Base-by-base conservation (phyloP, 2,113 vertebrate species). In the Anseranas semipalmata region DNA sequence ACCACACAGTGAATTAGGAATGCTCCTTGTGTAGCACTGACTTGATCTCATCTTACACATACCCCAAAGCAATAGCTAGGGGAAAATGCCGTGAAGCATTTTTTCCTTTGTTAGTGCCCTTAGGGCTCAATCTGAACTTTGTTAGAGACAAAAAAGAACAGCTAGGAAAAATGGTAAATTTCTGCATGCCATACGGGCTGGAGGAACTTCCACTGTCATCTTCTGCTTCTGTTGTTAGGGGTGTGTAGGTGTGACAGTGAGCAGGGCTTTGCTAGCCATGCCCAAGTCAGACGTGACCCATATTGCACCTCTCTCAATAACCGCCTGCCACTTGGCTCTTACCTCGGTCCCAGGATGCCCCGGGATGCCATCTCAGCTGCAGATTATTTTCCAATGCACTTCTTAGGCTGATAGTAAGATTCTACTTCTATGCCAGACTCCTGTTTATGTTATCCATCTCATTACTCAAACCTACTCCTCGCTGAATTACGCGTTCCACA, bases 41-140 rank as follows among this genome's bases (percentile, higher is more conserved):
- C 96, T 97, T 95, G 93, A 96, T 97, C 93, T 96, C 94, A 96
- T 97, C 93, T 97, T 95, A 95, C 96, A 96, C 70, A 83, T 96
- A 97, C 94, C 95, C 90, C 93, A 96, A 96, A 97, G 96, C 95
- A 95, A 94, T 92, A 85, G 93, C 22, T 7, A 96, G 83, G 55
- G 86, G 79, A 86, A 97, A 97, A 94, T 89, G 78, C 94, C 96
- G 84, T 93, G 96, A 97, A 97, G 92, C 96, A 92, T 92, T 97
- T 93, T 96, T 97, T 91, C 78, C 74, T 96, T 96, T 97, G 93
- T 95, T 90, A 92, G 79, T 96, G 93, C 96, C 96, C 95, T 96
- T 75, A 96, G 96, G 92, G 96, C 87, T 97, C 83, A 63, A 75
- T 95, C 63, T 93, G 89, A 97, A 97, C 95, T 96, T 96, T 96